Evolutionary conservation across 2,797 vertebrate genomes (phyloP).

Genomic region (Falco berigora): DNA sequence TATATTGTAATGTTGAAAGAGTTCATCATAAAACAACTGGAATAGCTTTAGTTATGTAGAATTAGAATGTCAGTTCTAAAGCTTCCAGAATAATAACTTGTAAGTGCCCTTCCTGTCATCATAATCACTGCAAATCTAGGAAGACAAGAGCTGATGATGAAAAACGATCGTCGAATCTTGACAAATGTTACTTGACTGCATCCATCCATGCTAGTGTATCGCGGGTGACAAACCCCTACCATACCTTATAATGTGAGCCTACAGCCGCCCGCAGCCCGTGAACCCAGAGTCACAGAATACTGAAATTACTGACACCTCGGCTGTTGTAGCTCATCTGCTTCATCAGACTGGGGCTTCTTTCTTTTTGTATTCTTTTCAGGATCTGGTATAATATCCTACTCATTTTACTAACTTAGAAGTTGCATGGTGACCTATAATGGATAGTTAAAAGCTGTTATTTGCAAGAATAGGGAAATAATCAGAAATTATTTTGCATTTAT

Average conservation of each 20-base stretch:
- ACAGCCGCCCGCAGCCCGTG: background rate
- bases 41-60: slow-evolving; percentile 4
- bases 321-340: background rate
- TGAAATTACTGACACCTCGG: background rate
- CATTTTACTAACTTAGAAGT: background rate
- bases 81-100: background rate
- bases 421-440: background rate
- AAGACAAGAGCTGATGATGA: slow-evolving; percentile 1
- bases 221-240: background rate
- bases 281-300: background rate
- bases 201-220: background rate
- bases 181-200: background rate
- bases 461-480: background rate
- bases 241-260: background rate
- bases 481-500: background rate
- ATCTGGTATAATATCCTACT: background rate
- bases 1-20: slow-evolving; percentile 1
- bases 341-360: background rate
- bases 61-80: background rate
- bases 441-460: background rate
- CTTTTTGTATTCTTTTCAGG: background rate
- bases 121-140: background rate
- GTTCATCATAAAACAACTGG: slow-evolving; percentile 4
- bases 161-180: background rate
- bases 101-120: background rate